A percentile compares a stretch with the other conserved stretches of the same genome.
Evolutionary conservation across 1,140 invertebrate species (phyloP).

Genomic region (Nautilus pompilius): DNA sequence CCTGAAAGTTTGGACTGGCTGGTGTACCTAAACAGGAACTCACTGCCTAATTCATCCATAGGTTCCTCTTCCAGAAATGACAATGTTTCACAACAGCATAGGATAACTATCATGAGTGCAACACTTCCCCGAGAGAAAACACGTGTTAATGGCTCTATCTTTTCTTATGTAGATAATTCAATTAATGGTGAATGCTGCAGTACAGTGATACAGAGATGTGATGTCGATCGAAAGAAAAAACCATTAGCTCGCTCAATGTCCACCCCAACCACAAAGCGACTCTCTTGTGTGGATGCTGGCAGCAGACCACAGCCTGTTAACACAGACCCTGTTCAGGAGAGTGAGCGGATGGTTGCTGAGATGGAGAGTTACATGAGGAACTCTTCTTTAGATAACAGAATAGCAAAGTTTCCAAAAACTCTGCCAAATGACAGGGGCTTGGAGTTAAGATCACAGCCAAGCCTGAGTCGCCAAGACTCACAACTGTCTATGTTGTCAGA

Average conservation of each 20-base stretch:
- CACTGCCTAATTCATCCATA: too few species aligned
- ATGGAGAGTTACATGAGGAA: conserved; percentile 37
- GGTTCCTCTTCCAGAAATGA: too few species aligned
- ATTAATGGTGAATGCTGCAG: too few species aligned
- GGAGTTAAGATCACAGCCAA: background rate
- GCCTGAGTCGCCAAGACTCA: background rate
- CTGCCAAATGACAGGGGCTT: conserved; percentile 8
- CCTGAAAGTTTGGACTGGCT: conserved; percentile 36
- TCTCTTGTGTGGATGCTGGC: background rate
- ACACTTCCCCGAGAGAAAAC: too few species aligned
- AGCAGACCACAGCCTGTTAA: conserved; percentile 5
- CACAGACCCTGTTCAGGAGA: conserved; percentile 14
- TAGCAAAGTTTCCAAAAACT: conserved; percentile 25
- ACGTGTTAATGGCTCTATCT: too few species aligned
- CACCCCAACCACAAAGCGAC: conserved; percentile 1
- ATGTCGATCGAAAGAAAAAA: too few species aligned
- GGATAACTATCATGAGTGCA: too few species aligned
- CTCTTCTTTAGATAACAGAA: conserved; percentile 13
- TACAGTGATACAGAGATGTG: too few species aligned
- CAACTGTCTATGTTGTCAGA: background rate
- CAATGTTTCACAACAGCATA: too few species aligned
- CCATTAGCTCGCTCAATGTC: conserved; percentile 22
- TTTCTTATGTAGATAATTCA: too few species aligned
- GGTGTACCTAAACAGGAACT: conserved; percentile 39
- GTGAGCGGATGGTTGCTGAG: conserved; percentile 31